A percentile compares a stretch with the other conserved stretches of the same genome.
phyloP scores from a whole-genome alignment of 2,888 invertebrate species.

The Polymixis lichenea region DNA sequence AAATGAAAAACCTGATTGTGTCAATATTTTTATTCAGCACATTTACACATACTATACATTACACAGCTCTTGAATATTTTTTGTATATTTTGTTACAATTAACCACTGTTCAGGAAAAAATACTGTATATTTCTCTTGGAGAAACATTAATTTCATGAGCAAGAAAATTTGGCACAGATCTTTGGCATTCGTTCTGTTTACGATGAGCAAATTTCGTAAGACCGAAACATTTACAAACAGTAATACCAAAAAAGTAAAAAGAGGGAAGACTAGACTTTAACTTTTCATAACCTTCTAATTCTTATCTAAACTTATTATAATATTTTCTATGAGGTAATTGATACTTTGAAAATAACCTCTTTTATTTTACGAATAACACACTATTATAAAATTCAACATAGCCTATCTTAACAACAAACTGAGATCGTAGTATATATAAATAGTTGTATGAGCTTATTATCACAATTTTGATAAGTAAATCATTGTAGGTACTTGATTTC shows the following conservation, averaged over 20 bases:
- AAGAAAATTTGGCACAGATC: slow-evolving; percentile 65
- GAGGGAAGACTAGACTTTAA: slow-evolving; percentile 61
- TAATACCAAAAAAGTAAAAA: slow-evolving; percentile 44
- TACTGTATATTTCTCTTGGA: slow-evolving; percentile 61
- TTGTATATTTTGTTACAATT: slow-evolving; percentile 33
- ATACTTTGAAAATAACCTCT: slow-evolving; percentile 46
- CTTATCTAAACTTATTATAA: slow-evolving; percentile 45
- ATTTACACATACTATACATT: slow-evolving; percentile 65
- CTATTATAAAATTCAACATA: slow-evolving; percentile 52
- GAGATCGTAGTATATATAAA: slow-evolving; percentile 47
- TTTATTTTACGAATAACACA: slow-evolving; percentile 40
- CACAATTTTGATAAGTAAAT: slow-evolving; percentile 62
- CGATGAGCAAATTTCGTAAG: slow-evolving; percentile 52
- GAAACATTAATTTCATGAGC: slow-evolving; percentile 63
- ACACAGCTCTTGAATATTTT: slow-evolving; percentile 57
- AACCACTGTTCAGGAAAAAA: slow-evolving; percentile 29
- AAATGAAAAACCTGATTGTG: slow-evolving; percentile 64
- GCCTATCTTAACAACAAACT: slow-evolving; percentile 52
- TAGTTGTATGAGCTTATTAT: slow-evolving; percentile 59
- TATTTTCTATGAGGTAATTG: slow-evolving; percentile 58
- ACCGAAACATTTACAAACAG: slow-evolving; percentile 31
- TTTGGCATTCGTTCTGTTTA: slow-evolving; percentile 60
- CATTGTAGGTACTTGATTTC: slow-evolving; percentile 41
- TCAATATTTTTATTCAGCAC: slow-evolving; percentile 70
- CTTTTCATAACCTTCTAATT: slow-evolving; percentile 23